phyloP scores from a whole-genome alignment of 2,113 vertebrate genomes.

The Anoplopoma fimbria region DNA sequence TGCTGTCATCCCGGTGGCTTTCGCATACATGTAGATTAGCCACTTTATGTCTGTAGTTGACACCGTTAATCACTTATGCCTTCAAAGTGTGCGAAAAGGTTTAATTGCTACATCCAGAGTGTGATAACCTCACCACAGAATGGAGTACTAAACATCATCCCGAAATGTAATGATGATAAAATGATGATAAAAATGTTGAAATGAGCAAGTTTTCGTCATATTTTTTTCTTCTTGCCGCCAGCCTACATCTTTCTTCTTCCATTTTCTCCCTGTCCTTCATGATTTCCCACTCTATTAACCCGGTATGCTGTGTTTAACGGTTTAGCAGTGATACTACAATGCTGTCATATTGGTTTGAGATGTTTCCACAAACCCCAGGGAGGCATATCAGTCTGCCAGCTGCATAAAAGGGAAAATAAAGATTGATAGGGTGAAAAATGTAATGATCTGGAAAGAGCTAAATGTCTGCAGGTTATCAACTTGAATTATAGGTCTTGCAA shows the following conservation, averaged over 20 bases:
- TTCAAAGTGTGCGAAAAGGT: not conserved
- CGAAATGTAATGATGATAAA: not conserved
- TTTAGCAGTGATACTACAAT: not conserved
- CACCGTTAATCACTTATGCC: not conserved
- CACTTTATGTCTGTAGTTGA: not conserved
- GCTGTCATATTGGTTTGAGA: slow-evolving; percentile 8
- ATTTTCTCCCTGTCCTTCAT: not conserved
- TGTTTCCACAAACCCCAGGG: not conserved
- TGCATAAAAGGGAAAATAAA: not conserved
- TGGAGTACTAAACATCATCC: not conserved
- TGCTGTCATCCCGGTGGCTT: not conserved
- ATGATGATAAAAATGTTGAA: not conserved
- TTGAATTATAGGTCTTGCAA: slow-evolving; percentile 7
- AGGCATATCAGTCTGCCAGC: not conserved
- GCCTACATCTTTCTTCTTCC: not conserved
- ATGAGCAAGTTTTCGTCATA: not conserved
- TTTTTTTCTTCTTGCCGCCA: not conserved
- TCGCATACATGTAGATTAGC: not conserved
- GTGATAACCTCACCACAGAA: not conserved
- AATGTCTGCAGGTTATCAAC: slow-evolving; percentile 17
- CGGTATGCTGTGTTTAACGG: slow-evolving; percentile 9
- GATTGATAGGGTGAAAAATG: not conserved
- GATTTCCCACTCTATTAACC: slow-evolving; percentile 30
- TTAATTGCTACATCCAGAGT: not conserved
- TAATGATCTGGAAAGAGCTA: not conserved